Evolutionary conservation across 2,888 invertebrate species (phyloP).

Genomic region (Sericinus montela): DNA sequence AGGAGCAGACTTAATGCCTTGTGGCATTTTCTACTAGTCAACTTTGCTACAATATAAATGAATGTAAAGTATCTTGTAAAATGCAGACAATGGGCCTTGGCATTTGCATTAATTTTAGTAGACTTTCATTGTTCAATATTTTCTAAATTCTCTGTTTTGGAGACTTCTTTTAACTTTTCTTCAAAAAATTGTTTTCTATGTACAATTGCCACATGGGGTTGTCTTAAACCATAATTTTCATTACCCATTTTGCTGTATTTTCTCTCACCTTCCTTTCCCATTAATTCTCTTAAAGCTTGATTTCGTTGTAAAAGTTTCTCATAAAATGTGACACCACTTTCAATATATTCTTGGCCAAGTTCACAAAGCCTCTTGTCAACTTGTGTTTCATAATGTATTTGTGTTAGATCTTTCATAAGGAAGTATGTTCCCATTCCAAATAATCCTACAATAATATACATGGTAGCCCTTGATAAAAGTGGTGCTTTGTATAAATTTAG

Average conservation of each 20-base stretch:
- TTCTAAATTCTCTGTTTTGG: conserved; percentile 15
- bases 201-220: conserved; percentile 82
- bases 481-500: conserved; percentile 79
- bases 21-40: too few relatives aligned
- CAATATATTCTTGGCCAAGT: conserved; percentile 80
- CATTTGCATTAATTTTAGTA: too few relatives aligned
- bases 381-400: conserved; percentile 80
- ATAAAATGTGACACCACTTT: conserved; percentile 89
- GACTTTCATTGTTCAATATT: neutral
- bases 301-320: conserved; percentile 85
- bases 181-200: conserved; percentile 84
- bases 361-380: conserved; percentile 82
- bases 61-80: too few relatives aligned
- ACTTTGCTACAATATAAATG: too few relatives aligned
- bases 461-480: conserved; percentile 47
- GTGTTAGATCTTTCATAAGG: conserved; percentile 82
- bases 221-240: conserved; percentile 82
- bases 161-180: conserved; percentile 55
- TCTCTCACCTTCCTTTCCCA: conserved; percentile 81
- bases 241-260: conserved; percentile 84
- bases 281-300: conserved; percentile 82
- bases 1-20: too few relatives aligned
- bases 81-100: too few relatives aligned
- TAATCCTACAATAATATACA: conserved; percentile 78
- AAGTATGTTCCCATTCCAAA: conserved; percentile 81